Base-by-base conservation (phyloP, 2,888 invertebrate species). In the Reticulitermes lucifugus region DNA sequence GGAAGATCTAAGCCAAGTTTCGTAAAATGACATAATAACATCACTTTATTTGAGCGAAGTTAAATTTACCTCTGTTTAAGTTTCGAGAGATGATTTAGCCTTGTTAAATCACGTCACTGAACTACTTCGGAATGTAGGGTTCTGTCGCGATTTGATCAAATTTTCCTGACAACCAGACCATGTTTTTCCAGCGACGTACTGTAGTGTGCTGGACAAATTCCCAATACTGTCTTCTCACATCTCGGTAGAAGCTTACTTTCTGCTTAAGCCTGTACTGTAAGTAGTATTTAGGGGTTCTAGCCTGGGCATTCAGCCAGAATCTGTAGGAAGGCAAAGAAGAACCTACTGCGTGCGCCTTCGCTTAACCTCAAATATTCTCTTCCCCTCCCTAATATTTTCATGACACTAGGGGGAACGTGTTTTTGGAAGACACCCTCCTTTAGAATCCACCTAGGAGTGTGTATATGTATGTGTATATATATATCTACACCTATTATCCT, bases 271-370 rank as follows among this genome's bases (percentile, higher is more conserved):
- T 12, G 10, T 46, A 46, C 46, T 46, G 10, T 46, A 46, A 46
- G 46, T 46, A 46, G 46, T 46, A 46, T 46, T 46, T 46, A 41
- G 73, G 41, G 41, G 18, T 18, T 70, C 22, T 73, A 73, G 35
- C 12, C 14, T 41, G 73, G 73, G 73, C 73, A 73, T 41, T 73
- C 35, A 41, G 73, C 73, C 73, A 73, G 41, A 73, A 73, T 73
- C 41, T 7, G 73, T 41, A 73, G 73, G 73, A 18, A 73, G 73
- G 65, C 60, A 73, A 35, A 41, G 14, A 21, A 41, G 73, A 65
- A 73, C 73, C 25, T 14, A 29, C 18, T 7, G 73, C 73, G 41
- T 35, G 41, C 22, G 21, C 41, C 25, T 29, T 41, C 65, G 21
- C 35, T 41, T 73, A 73, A 41, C 73, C 73, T 21, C 73, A 21